phyloP scores from a whole-genome alignment of 2,888 invertebrate genomes.

The Polydrusus cervinus region DNA sequence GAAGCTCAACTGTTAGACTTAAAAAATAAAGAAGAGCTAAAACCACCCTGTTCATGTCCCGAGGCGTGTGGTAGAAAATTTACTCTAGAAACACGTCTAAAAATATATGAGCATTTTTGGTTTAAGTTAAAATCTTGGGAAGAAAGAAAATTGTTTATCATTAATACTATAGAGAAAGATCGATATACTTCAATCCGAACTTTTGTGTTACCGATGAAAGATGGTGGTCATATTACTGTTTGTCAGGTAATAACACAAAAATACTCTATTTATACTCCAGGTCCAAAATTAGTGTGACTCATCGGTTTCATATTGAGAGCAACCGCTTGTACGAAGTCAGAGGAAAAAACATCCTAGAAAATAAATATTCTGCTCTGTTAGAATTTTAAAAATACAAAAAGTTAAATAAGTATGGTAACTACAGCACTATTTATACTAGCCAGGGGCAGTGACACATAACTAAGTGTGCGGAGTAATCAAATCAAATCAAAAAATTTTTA shows the following conservation, averaged over 20 bases:
- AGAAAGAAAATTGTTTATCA: constrained; percentile 46
- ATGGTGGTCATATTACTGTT: constrained; percentile 44
- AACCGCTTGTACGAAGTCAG: too few species aligned
- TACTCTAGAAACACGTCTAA: constrained; percentile 40
- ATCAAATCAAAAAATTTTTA: too few species aligned
- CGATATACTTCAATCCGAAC: constrained; percentile 44
- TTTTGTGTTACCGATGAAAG: constrained; percentile 46
- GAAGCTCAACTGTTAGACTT: constrained; percentile 37
- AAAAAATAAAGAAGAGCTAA: constrained; percentile 40
- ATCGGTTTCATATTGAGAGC: too few species aligned
- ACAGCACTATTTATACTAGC: too few species aligned
- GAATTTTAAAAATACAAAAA: too few species aligned
- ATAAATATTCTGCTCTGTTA: too few species aligned
- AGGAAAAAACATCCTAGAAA: too few species aligned
- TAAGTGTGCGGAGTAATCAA: too few species aligned
- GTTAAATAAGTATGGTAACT: too few species aligned
- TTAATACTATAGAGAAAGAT: constrained; percentile 47
- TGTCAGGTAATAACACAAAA: constrained; percentile 42
- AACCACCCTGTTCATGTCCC: constrained; percentile 43
- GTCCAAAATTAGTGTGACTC: too few species aligned
- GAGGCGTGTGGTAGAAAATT: constrained; percentile 39
- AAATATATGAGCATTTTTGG: constrained; percentile 51
- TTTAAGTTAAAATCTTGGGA: constrained; percentile 38
- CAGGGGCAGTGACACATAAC: too few species aligned
- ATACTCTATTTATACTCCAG: too few species aligned